Percentiles rank a stretch among this genome's conserved stretches.
phyloP scores from a whole-genome alignment of 2,797 vertebrate species.

The Aratinga solstitialis region DNA sequence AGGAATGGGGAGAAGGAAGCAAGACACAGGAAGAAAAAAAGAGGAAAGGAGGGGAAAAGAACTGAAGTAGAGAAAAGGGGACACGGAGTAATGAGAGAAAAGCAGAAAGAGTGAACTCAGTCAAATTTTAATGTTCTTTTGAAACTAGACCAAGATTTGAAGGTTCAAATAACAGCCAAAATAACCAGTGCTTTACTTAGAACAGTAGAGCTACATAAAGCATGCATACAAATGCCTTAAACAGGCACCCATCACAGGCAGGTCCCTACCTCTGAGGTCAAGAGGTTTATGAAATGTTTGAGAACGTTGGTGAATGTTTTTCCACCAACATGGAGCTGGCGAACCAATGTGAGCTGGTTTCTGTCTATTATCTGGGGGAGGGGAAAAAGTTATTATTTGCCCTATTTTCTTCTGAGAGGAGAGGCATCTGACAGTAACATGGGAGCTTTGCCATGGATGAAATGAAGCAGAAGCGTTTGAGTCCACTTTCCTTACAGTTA shows the following conservation, averaged over 20 bases:
- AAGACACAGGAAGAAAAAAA: not conserved
- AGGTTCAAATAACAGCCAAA: not conserved
- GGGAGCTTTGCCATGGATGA: not conserved
- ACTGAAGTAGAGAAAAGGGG: not conserved
- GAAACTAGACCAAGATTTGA: not conserved
- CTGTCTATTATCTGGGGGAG: conserved; percentile 82
- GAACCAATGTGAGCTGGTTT: conserved; percentile 81
- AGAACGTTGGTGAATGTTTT: conserved; percentile 81
- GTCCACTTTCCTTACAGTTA: not conserved
- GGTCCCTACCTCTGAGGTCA: conserved; percentile 80
- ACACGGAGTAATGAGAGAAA: not conserved
- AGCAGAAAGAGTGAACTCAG: not conserved
- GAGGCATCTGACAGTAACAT: not conserved
- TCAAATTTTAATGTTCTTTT: not conserved
- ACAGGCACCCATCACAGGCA: not conserved
- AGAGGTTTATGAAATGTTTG: conserved; percentile 76
- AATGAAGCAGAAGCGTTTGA: not conserved
- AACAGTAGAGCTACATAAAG: not conserved
- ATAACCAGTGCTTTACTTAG: not conserved
- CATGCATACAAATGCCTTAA: not conserved
- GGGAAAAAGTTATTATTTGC: not conserved
- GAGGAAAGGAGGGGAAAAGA: not conserved
- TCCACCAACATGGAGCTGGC: conserved; percentile 78
- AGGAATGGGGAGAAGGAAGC: not conserved
- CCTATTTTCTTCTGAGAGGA: not conserved